These are phyloP conservation scores for Stegana nigrithorax DNA, from an alignment of 2,888 invertebrate genomes.

Conservation along the genomic window DNA sequence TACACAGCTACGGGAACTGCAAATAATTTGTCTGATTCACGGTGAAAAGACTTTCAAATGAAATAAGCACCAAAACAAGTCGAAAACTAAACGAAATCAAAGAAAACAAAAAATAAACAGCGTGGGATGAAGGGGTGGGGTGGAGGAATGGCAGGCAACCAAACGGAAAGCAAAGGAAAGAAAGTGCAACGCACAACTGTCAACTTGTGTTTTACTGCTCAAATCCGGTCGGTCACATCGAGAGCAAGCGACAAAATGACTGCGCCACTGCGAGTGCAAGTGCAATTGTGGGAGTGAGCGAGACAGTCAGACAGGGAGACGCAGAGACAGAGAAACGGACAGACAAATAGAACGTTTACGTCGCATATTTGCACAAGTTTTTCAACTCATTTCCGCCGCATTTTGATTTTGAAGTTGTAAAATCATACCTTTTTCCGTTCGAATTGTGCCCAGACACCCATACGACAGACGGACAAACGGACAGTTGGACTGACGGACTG, in stretches of 20 bases:
- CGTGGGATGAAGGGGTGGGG: too few species aligned
- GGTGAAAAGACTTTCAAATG: background rate
- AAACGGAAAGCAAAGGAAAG: constrained; percentile 17
- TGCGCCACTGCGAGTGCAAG: too few species aligned
- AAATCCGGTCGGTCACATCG: constrained; percentile 41
- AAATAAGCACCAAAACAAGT: too few species aligned
- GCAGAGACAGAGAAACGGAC: constrained; percentile 18
- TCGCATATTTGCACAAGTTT: constrained; percentile 56
- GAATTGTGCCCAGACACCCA: background rate
- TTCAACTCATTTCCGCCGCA: constrained; percentile 63
- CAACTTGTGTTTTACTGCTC: constrained; percentile 57
- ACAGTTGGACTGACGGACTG: too few species aligned
- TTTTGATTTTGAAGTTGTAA: constrained; percentile 41
- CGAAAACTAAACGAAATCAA: background rate
- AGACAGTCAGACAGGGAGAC: constrained; percentile 6
- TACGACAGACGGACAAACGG: background rate
- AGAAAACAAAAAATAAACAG: background rate
- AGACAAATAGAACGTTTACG: background rate
- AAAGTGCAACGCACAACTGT: constrained; percentile 36
- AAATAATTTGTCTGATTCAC: constrained; percentile 6
- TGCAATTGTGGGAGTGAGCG: background rate
- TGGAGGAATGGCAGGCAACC: background rate
- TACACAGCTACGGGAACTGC: background rate
- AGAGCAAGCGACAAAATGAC: too few species aligned
- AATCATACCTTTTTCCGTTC: constrained; percentile 11